A percentile compares a stretch with the other conserved stretches of the same genome.
Conservation (phyloP, 1,140 invertebrate genomes). For the Pygmarrhopalites habei region DNA sequence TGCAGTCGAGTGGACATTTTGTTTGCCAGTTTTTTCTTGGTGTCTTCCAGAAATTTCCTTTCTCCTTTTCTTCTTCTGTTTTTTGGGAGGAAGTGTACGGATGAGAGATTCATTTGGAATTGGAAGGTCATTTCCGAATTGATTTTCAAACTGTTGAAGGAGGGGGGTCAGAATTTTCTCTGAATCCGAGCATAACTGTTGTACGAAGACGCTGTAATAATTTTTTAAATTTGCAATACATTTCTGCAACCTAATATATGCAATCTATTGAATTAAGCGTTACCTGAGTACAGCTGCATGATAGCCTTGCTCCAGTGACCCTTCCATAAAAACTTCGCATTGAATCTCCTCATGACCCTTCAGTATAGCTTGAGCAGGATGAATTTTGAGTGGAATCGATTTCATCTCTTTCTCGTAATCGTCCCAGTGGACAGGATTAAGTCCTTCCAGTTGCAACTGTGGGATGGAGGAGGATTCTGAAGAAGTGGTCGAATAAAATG, state of each 20-base stretch:
- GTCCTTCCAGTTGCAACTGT: too few species aligned
- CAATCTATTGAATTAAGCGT: too few species aligned
- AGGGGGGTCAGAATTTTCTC: not conserved
- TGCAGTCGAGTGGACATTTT: too few species aligned
- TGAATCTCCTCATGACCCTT: not conserved
- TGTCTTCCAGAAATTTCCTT: not conserved
- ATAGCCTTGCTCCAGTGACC: slow-evolving; percentile 1
- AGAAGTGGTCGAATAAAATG: too few species aligned
- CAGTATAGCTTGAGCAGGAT: slow-evolving; percentile 22
- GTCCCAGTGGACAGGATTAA: not conserved
- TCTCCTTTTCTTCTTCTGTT: not conserved
- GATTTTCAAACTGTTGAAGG: not conserved
- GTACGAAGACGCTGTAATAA: slow-evolving; percentile 12
- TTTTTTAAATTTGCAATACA: not conserved
- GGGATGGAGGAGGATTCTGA: too few species aligned
- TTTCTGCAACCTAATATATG: too few species aligned
- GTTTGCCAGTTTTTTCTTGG: too few species aligned
- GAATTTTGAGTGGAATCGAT: not conserved
- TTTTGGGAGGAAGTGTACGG: not conserved
- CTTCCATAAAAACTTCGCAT: not conserved
- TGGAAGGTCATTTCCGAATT: not conserved
- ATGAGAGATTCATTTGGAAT: slow-evolving; percentile 6
- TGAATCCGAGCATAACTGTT: slow-evolving; percentile 13
- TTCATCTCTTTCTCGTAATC: slow-evolving; percentile 11
- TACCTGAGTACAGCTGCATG: slow-evolving; percentile 17